phyloP scores from a whole-genome alignment of 2,888 invertebrate species.

The Xylophagus ater region DNA sequence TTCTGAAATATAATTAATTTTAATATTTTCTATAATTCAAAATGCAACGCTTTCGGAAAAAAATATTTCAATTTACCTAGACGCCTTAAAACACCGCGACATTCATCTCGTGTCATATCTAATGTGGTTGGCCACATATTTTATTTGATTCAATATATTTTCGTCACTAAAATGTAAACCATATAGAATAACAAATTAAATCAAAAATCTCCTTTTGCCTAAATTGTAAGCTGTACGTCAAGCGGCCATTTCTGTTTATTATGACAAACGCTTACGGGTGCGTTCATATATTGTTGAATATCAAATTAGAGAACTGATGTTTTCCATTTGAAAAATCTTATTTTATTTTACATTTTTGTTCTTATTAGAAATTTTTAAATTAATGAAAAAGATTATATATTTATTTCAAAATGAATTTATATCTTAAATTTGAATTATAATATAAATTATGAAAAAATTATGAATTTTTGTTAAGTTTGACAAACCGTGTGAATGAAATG shows the following conservation, averaged over 20 bases:
- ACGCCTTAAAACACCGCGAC: constrained; percentile 74
- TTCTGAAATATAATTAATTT: constrained; percentile 49
- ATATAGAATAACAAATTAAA: constrained; percentile 16
- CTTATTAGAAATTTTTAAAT: too few relatives aligned
- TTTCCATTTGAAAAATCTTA: too few relatives aligned
- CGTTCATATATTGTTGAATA: constrained; percentile 14
- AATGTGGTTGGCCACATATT: constrained; percentile 54
- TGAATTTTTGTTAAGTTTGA: too few relatives aligned
- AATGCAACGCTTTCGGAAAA: constrained; percentile 19
- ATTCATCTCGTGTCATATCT: constrained; percentile 82
- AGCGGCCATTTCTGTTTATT: constrained; percentile 20
- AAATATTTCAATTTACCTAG: constrained; percentile 50
- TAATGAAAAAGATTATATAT: too few relatives aligned
- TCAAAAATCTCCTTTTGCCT: constrained; percentile 13
- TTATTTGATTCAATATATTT: constrained; percentile 11
- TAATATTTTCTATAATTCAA: constrained; percentile 2
- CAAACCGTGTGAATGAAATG: too few relatives aligned
- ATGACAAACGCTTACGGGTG: constrained; percentile 16
- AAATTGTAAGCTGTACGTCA: constrained; percentile 16
- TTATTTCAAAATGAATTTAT: too few relatives aligned
- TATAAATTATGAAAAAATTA: too few relatives aligned
- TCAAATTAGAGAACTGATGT: too few relatives aligned
- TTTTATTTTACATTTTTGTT: too few relatives aligned
- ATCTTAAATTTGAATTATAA: too few relatives aligned
- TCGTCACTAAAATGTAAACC: constrained; percentile 13